phyloP scores from a whole-genome alignment of 2,797 vertebrate species.

The Geotrypetes seraphini region DNA sequence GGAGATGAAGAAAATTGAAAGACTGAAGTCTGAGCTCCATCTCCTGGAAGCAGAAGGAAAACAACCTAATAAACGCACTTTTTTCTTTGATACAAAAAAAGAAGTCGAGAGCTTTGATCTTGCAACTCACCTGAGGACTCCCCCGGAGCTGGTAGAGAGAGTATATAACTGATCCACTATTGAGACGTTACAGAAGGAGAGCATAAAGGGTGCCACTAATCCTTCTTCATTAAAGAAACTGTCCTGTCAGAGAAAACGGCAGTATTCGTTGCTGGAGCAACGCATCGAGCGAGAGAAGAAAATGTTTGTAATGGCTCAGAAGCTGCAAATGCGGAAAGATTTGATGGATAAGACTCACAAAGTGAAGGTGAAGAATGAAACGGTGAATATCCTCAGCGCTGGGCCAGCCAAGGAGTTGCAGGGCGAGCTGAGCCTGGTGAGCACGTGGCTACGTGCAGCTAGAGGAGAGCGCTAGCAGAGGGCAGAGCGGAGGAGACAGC shows the following conservation, averaged over 20 bases:
- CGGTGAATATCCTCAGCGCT: conserved; percentile 39
- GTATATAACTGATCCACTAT: conserved; percentile 86
- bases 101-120: conserved; percentile 79
- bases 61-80: conserved; percentile 68
- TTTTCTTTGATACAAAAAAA: conserved; percentile 78
- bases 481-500: no score
- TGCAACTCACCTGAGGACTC: conserved; percentile 69
- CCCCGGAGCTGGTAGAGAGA: conserved; percentile 72
- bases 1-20: conserved; percentile 93
- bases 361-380: conserved; percentile 84
- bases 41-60: conserved; percentile 75
- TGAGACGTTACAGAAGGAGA: conserved; percentile 64
- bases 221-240: conserved; percentile 59
- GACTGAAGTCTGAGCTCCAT: conserved; percentile 87
- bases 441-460: no score
- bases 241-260: conserved; percentile 61
- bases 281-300: conserved; percentile 84
- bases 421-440: no score
- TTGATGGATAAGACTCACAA: conserved; percentile 83
- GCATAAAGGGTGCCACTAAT: conserved; percentile 59
- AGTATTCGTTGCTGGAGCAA: conserved; percentile 75
- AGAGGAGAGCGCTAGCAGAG: no score
- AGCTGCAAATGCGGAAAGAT: conserved; percentile 90
- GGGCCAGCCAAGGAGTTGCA: no score
- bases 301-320: conserved; percentile 83